Conservation (phyloP, 2,113 vertebrate species). For the Speoplatyrhinus poulsoni region DNA sequence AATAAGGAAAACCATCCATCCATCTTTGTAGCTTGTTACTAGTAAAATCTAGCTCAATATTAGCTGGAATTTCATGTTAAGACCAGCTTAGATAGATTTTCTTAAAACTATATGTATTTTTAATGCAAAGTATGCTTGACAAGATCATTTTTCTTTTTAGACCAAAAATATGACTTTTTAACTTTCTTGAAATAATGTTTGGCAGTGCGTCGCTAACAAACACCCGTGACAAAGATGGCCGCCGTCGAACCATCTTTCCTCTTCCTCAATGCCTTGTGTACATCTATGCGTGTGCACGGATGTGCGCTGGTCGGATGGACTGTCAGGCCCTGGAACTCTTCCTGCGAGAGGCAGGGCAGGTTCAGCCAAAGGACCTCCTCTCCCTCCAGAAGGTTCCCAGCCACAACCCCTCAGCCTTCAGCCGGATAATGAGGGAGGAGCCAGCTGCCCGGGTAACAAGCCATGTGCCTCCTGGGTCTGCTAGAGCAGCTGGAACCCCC, state of each 20-base stretch:
- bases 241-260: background rate
- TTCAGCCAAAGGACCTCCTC: slow-evolving; percentile 23
- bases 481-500: slow-evolving; percentile 23
- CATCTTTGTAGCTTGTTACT: too few relatives aligned
- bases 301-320: slow-evolving; percentile 14
- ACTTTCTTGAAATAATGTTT: too few relatives aligned
- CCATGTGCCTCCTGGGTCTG: background rate
- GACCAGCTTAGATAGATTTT: too few relatives aligned
- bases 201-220: too few relatives aligned
- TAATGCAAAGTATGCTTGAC: too few relatives aligned
- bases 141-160: too few relatives aligned
- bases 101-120: too few relatives aligned
- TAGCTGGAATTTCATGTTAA: too few relatives aligned
- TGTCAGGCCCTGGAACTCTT: slow-evolving; percentile 29
- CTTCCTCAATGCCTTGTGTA: slow-evolving; percentile 19
- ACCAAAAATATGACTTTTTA: too few relatives aligned
- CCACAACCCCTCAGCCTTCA: slow-evolving; percentile 17
- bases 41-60: too few relatives aligned
- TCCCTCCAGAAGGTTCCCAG: slow-evolving; percentile 3
- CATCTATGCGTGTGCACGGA: background rate
- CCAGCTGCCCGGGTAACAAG: slow-evolving; percentile 35
- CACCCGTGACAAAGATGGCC: too few relatives aligned
- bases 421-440: slow-evolving; percentile 28
- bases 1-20: too few relatives aligned
- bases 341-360: slow-evolving; percentile 22